A percentile compares a stretch with the other conserved stretches of the same genome.
These are phyloP conservation scores for Papilio dardanus DNA, from an alignment of 1,140 invertebrate genomes.

Conservation along the genomic window DNA sequence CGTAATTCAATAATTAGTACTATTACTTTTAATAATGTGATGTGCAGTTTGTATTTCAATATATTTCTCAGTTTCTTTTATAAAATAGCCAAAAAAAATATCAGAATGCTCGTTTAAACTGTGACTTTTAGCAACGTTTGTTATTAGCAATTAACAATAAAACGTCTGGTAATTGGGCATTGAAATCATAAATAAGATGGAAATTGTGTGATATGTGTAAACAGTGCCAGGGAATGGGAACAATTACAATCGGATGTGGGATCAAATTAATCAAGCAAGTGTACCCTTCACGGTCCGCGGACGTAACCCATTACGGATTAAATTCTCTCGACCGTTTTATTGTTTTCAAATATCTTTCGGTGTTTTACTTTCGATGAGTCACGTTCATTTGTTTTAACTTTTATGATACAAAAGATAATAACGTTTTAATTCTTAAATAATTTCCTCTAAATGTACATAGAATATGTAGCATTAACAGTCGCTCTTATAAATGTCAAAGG, in stretches of 20 bases:
- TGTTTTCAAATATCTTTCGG: conserved; percentile 54
- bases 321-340: conserved; percentile 57
- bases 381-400: background rate
- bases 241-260: conserved; percentile 51
- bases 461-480: too few species aligned
- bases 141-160: background rate
- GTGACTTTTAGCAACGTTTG: background rate
- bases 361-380: conserved; percentile 16
- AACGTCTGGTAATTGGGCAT: background rate
- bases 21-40: too few species aligned
- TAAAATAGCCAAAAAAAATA: background rate
- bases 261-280: conserved; percentile 63
- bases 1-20: too few species aligned
- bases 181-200: background rate
- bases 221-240: conserved; percentile 31
- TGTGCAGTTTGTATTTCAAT: too few species aligned
- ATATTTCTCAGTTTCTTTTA: too few species aligned
- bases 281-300: conserved; percentile 49
- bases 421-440: background rate
- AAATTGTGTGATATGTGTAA: background rate
- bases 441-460: background rate
- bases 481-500: too few species aligned
- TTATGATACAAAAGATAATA: background rate
- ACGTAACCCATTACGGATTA: conserved; percentile 55
- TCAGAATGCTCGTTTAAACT: too few species aligned